These are phyloP conservation scores for Pterophyllum scalare DNA, from an alignment of 2,113 vertebrate genomes.

Conservation along the genomic window DNA sequence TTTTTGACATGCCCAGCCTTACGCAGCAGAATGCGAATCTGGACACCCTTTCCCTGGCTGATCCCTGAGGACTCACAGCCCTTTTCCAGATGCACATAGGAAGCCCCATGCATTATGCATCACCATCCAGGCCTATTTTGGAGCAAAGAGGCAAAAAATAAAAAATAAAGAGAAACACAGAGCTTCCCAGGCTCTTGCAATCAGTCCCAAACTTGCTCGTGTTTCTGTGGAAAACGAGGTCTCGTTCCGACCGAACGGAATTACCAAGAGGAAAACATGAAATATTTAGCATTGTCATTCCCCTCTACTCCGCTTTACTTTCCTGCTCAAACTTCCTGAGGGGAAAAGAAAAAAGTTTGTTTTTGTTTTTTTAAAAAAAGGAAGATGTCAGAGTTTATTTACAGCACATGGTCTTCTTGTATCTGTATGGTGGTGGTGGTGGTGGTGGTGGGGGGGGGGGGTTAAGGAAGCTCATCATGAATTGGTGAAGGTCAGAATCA, in stretches of 20 bases:
- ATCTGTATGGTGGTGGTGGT: background rate
- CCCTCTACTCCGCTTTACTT: constrained; percentile 24
- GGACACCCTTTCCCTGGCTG: constrained; percentile 62
- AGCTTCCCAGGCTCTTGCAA: constrained; percentile 65
- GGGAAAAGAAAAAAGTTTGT: background rate
- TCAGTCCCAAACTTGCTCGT: constrained; percentile 62
- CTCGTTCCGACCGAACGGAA: constrained; percentile 62
- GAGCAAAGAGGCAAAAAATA: constrained; percentile 50
- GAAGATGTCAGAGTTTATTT: constrained; percentile 2
- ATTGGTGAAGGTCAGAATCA: constrained; percentile 28
- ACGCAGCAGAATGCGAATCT: constrained; percentile 53
- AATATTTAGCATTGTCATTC: constrained; percentile 75
- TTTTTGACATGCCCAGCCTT: constrained; percentile 6
- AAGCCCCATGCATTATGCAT: constrained; percentile 76
- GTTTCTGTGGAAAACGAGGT: constrained; percentile 71
- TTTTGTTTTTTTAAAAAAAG: background rate
- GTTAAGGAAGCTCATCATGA: constrained; percentile 3
- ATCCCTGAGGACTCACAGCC: constrained; percentile 69
- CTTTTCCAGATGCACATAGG: constrained; percentile 68
- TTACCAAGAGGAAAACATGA: constrained; percentile 75
- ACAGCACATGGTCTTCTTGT: constrained; percentile 20
- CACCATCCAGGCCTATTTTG: constrained; percentile 67
- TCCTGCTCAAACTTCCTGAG: constrained; percentile 50
- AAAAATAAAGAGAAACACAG: constrained; percentile 54
- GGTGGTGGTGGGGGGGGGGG: background rate